Evolutionary conservation across 2,113 vertebrate genomes (phyloP).

Genomic region (Hyperopisus bebe): DNA sequence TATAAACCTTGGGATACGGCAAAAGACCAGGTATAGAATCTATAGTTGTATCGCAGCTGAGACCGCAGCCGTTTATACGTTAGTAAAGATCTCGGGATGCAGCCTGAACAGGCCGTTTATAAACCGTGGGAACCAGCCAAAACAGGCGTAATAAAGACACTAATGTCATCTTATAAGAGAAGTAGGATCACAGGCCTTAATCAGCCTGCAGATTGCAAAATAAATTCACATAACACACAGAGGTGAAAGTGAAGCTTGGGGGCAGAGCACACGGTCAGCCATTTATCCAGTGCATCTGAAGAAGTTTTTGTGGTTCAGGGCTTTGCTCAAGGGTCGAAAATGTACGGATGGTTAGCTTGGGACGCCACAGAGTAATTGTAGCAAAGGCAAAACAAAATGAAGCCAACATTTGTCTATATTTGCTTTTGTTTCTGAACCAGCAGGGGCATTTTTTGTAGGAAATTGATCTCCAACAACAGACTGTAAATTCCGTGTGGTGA

Average conservation of each 20-base stretch:
- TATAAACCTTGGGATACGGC: background rate
- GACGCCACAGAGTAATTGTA: background rate
- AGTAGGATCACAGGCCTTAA: background rate
- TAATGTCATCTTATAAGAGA: background rate
- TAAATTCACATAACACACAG: background rate
- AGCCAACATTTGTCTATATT: background rate
- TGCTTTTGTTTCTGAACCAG: background rate
- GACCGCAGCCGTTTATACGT: background rate
- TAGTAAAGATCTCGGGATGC: background rate
- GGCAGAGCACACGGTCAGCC: background rate
- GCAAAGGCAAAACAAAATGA: background rate
- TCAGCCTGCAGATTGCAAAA: background rate
- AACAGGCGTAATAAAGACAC: background rate
- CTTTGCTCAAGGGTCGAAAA: background rate
- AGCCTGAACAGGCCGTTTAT: background rate
- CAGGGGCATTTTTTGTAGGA: background rate
- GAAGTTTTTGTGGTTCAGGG: background rate
- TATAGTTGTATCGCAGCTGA: background rate
- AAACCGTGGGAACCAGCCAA: background rate
- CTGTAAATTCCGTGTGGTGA: slow-evolving; percentile 38
- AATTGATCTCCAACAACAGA: background rate
- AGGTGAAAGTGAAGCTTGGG: background rate
- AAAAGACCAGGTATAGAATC: background rate
- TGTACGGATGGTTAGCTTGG: background rate
- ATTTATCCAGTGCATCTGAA: background rate